phyloP scores from a whole-genome alignment of 2,888 invertebrate genomes.

The Pristionchus arcanus region DNA sequence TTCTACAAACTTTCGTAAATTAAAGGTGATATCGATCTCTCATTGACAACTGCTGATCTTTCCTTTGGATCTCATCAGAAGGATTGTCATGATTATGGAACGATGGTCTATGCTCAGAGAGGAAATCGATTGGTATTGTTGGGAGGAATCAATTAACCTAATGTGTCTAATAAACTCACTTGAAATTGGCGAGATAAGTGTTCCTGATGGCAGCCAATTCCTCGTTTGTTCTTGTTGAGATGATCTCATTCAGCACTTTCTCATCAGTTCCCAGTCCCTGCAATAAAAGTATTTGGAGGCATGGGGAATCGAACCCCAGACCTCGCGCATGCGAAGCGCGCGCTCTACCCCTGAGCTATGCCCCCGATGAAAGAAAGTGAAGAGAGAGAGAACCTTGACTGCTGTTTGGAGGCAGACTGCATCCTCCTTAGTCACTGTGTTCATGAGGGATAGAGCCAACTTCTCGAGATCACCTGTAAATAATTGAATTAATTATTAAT shows the following conservation, averaged over 20 bases:
- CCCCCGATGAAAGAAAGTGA: slow-evolving; percentile 61
- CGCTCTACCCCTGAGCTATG: slow-evolving; percentile 79
- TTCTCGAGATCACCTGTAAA: slow-evolving; percentile 44
- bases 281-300: slow-evolving; percentile 62
- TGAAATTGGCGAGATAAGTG: slow-evolving; percentile 65
- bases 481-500: background rate
- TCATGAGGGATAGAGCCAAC: slow-evolving; percentile 36
- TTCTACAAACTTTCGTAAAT: background rate
- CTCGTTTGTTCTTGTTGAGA: slow-evolving; percentile 87
- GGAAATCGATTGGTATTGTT: slow-evolving; percentile 36
- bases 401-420: slow-evolving; percentile 22
- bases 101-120: slow-evolving; percentile 11
- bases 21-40: slow-evolving; percentile 34
- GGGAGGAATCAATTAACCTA: background rate
- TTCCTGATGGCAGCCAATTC: slow-evolving; percentile 68
- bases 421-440: slow-evolving; percentile 39
- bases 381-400: slow-evolving; percentile 4
- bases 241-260: slow-evolving; percentile 90
- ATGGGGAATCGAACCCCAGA: slow-evolving; percentile 77
- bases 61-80: slow-evolving; percentile 15
- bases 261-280: slow-evolving; percentile 88
- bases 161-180: slow-evolving; percentile 58
- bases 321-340: slow-evolving; percentile 79
- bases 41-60: background rate
- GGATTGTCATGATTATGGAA: slow-evolving; percentile 12